phyloP scores from a whole-genome alignment of 2,113 vertebrate genomes.

The Barbus barbus region DNA sequence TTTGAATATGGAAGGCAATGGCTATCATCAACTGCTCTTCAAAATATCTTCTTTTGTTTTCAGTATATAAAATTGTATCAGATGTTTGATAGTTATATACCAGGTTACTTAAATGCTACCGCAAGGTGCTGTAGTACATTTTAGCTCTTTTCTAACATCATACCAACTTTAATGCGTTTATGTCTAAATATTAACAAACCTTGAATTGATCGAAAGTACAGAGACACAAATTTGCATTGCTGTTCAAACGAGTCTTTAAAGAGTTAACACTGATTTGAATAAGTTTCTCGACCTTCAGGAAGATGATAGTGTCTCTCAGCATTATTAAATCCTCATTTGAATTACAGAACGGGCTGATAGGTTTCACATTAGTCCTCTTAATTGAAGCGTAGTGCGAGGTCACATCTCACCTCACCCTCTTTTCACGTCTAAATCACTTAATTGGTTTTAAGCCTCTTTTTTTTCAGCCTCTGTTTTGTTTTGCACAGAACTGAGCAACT shows the following conservation, averaged over 20 bases:
- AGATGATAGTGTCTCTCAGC: neutral
- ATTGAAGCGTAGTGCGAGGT: neutral
- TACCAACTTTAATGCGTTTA: neutral
- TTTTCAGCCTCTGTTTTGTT: neutral
- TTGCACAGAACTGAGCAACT: neutral
- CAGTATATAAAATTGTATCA: neutral
- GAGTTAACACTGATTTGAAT: neutral
- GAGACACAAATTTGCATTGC: neutral
- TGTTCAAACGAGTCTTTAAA: neutral
- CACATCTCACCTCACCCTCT: neutral
- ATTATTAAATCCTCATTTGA: neutral
- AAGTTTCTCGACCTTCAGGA: neutral
- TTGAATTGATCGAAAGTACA: neutral
- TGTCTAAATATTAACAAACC: too few species aligned
- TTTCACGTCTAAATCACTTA: neutral
- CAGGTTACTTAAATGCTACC: neutral
- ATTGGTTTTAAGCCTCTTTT: neutral
- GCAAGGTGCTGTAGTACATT: neutral
- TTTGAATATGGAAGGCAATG: neutral
- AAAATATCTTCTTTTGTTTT: neutral
- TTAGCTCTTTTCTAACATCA: neutral
- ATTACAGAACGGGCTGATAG: neutral
- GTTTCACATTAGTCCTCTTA: neutral
- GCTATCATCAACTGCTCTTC: neutral
- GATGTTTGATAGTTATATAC: neutral